Evolutionary conservation across 2,888 invertebrate species (phyloP).

Genomic region (Eilema depressum): DNA sequence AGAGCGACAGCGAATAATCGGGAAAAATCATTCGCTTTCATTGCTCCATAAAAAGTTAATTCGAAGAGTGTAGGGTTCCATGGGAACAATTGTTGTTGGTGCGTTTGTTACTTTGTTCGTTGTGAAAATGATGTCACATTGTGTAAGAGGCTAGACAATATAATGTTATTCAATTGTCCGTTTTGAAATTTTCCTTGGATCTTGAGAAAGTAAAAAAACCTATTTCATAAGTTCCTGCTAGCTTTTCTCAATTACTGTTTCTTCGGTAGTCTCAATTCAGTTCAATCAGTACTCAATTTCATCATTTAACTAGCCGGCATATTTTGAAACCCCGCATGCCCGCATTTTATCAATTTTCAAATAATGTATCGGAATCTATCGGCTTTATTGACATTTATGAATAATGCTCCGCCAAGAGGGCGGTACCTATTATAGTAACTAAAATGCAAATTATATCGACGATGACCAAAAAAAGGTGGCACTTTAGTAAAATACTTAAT

Average conservation of each 20-base stretch:
- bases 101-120: slow-evolving; percentile 21
- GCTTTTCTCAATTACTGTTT: neutral
- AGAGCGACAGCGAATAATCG: slow-evolving; percentile 46
- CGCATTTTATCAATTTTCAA: too few species aligned
- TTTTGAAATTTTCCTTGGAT: slow-evolving; percentile 6
- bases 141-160: slow-evolving; percentile 32
- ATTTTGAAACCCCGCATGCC: too few species aligned
- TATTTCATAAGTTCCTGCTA: slow-evolving; percentile 5
- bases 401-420: too few species aligned
- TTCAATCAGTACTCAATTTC: neutral
- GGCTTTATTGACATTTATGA: too few species aligned
- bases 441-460: too few species aligned
- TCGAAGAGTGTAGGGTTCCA: slow-evolving; percentile 26
- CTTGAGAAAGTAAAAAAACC: slow-evolving; percentile 15
- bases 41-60: slow-evolving; percentile 44
- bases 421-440: too few species aligned
- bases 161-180: slow-evolving; percentile 18
- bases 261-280: too few species aligned
- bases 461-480: too few species aligned
- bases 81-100: slow-evolving; percentile 49
- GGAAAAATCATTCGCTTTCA: slow-evolving; percentile 60
- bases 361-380: too few species aligned
- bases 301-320: too few species aligned
- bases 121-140: slow-evolving; percentile 38
- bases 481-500: too few species aligned